Evolutionary conservation across 2,888 invertebrate genomes (phyloP).

Genomic region (Chesias legatella): DNA sequence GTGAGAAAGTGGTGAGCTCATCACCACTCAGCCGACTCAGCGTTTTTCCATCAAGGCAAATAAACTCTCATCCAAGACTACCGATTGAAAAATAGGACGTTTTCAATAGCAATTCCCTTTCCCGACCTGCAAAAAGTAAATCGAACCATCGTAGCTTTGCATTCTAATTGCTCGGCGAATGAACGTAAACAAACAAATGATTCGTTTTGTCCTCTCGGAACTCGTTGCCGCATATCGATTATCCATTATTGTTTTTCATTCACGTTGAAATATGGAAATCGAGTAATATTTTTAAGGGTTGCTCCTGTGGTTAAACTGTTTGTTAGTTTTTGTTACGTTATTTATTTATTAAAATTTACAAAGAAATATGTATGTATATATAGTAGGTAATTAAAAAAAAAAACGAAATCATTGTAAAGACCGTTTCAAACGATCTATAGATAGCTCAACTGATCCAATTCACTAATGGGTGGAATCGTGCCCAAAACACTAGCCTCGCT

Average conservation of each 20-base stretch:
- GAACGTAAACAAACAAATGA: constrained; percentile 29
- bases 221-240: constrained; percentile 17
- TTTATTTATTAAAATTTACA: too few species aligned
- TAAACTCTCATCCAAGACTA: constrained; percentile 16
- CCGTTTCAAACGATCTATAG: too few species aligned
- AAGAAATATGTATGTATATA: too few species aligned
- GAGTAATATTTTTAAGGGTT: not conserved
- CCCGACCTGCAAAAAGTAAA: constrained; percentile 37
- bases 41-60: constrained; percentile 6
- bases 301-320: not conserved
- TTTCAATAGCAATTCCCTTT: constrained; percentile 37
- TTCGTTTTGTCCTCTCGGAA: too few species aligned
- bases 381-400: too few species aligned
- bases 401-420: too few species aligned
- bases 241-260: constrained; percentile 22
- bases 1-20: too few species aligned
- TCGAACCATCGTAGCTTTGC: constrained; percentile 40
- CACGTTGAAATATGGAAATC: too few species aligned
- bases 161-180: constrained; percentile 47
- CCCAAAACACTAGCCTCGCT: too few species aligned
- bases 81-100: constrained; percentile 30
- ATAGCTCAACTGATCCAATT: too few species aligned
- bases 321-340: not conserved
- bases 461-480: too few species aligned
- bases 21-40: not conserved